phyloP scores from a whole-genome alignment of 2,797 vertebrate genomes.

The Tinamus major region DNA sequence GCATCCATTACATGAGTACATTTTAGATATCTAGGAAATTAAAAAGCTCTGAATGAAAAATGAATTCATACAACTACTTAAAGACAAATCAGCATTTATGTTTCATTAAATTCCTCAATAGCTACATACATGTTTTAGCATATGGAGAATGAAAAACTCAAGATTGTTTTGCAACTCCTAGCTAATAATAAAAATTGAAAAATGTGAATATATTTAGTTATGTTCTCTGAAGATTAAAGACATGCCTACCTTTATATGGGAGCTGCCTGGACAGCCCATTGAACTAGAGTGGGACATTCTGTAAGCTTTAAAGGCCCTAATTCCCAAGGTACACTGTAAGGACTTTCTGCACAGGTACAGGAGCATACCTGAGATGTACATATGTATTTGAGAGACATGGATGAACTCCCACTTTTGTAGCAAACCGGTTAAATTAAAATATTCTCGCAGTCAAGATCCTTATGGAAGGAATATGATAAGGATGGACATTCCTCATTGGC shows the following conservation, averaged over 20 bases:
- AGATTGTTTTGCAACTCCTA: conserved; percentile 65
- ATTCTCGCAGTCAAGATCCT: not conserved
- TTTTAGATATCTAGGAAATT: not conserved
- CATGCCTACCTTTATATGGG: conserved; percentile 50
- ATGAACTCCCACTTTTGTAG: not conserved
- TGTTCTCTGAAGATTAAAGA: conserved; percentile 76
- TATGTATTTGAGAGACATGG: not conserved
- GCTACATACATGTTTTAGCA: not conserved
- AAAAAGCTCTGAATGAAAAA: not conserved
- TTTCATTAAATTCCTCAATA: not conserved
- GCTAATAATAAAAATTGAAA: conserved; percentile 27
- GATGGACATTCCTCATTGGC: no score
- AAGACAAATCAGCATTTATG: not conserved
- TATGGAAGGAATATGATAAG: not conserved
- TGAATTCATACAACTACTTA: not conserved
- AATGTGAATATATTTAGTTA: not conserved
- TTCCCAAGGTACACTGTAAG: conserved; percentile 56
- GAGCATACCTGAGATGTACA: not conserved
- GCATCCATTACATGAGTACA: not conserved
- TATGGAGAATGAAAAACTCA: not conserved
- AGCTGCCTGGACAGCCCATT: conserved; percentile 66
- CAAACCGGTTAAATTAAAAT: conserved; percentile 30
- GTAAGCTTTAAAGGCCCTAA: conserved; percentile 61
- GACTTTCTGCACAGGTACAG: not conserved
- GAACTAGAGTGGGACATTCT: conserved; percentile 59